Conservation (phyloP, 1,140 invertebrate genomes). For the Phocides pigmalion region DNA sequence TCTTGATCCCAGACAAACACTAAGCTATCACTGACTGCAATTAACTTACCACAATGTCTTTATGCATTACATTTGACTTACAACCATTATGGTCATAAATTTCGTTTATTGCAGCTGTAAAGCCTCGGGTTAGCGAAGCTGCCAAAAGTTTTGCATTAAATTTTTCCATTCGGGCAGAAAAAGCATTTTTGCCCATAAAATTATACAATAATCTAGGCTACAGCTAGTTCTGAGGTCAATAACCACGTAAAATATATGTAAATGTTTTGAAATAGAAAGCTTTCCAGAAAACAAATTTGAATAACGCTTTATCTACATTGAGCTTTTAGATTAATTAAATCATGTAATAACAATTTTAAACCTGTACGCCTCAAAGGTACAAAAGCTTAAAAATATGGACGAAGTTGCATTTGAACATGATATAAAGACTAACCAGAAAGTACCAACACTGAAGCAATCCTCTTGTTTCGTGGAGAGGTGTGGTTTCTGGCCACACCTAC, state of each 20-base stretch:
- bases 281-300: not conserved
- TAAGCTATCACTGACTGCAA: too few species aligned
- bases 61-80: slow-evolving; percentile 19
- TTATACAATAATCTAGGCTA: slow-evolving; percentile 6
- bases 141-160: slow-evolving; percentile 31
- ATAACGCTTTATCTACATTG: not conserved
- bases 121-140: not conserved
- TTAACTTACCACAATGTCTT: not conserved
- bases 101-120: slow-evolving; percentile 21
- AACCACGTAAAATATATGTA: slow-evolving; percentile 2
- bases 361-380: too few species aligned
- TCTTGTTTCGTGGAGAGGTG: too few species aligned
- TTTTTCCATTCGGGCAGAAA: slow-evolving; percentile 19
- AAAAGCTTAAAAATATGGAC: too few species aligned
- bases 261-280: too few species aligned
- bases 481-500: too few species aligned
- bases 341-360: too few species aligned
- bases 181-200: slow-evolving; percentile 10
- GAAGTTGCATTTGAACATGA: too few species aligned
- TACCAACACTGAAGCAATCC: too few species aligned
- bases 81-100: slow-evolving; percentile 14
- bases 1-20: too few species aligned
- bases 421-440: too few species aligned
- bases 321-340: not conserved
- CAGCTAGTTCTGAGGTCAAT: not conserved